These are phyloP conservation scores for Gobio gobio DNA, from an alignment of 2,113 vertebrate species.

Conservation along the genomic window DNA sequence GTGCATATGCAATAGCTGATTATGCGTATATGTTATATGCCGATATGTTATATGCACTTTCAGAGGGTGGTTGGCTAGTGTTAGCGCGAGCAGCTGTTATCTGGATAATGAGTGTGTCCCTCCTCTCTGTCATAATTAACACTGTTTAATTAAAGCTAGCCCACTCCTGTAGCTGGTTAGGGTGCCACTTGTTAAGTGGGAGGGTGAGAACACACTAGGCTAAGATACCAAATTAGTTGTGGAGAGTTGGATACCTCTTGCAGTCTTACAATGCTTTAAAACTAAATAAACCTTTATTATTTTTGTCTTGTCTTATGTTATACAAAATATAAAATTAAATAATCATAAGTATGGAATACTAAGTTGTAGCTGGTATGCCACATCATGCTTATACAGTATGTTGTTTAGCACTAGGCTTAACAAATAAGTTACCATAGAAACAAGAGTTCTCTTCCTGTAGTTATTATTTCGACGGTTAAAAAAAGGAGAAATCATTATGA, in stretches of 20 bases:
- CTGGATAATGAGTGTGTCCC: conserved; percentile 63
- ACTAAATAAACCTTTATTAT: background rate
- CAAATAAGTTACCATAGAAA: background rate
- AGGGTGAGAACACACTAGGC: conserved; percentile 29
- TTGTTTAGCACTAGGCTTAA: background rate
- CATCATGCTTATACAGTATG: background rate
- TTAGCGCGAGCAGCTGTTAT: conserved; percentile 72
- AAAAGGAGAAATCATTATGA: too few species aligned
- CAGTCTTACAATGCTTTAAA: background rate
- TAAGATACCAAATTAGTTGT: conserved; percentile 12
- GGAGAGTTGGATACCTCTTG: background rate
- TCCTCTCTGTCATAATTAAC: conserved; percentile 70
- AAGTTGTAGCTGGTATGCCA: background rate
- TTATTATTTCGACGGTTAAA: background rate
- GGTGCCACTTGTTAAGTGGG: conserved; percentile 54
- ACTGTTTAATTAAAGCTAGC: conserved; percentile 72
- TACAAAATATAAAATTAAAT: background rate
- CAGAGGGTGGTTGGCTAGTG: conserved; percentile 64
- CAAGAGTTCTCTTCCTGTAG: background rate
- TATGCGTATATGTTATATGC: background rate
- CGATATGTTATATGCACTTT: conserved; percentile 58
- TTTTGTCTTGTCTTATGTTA: background rate
- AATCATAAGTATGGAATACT: background rate
- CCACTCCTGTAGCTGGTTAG: conserved; percentile 59
- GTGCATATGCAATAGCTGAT: conserved; percentile 3